Base-by-base conservation (phyloP, 2,797 vertebrate genomes). In the Brachyrhaphis roseni region DNA sequence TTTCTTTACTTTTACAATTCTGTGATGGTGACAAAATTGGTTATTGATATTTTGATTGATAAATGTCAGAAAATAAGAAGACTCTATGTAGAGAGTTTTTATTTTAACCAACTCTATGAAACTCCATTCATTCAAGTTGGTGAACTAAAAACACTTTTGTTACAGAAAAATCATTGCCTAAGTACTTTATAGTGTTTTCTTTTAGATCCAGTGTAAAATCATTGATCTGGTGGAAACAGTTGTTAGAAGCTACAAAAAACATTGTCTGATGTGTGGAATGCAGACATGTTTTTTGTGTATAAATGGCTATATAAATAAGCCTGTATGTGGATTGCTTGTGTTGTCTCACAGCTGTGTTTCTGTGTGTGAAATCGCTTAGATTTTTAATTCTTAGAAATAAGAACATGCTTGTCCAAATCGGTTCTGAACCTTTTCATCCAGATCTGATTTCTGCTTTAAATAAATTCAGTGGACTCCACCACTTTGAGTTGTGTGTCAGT, bases 261-360 rank as follows among this genome's bases (percentile, higher is more conserved):
- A 76, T 88, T 36, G 77, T 70, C 62, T 82, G 46, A 51, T 62
- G 46, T 82, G 78, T 79, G 86, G 90, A 93, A 92, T 91, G 88
- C 89, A 92, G 90, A 87, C 82, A 16, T 91, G 90, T 90, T 91
- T 79, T 45, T 92, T 91, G 86, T 87, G 82, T 78, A 89, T 78
- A 73, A 76, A 81, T 80, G 79, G 72, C 82, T 88, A 39, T 64
- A 92, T 82, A 90, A 92, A 93, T 84, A 93, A 88, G 75, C 91
- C 74, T 89, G 77, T 81, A 59, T 49, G 70, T 70, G 55, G 78
- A 68, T 79, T 77, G 74, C 80, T 83, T 81, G 87, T 85, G 77
- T 81, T 84, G 87, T 75, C 78, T 82, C 82, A 81, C 84, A 85
- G 78, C 83, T 86, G 89, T 83, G 79, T 81, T 57, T 84, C 72